Conservation (phyloP, 1,140 invertebrate species). For the Meteorus sp. region DNA sequence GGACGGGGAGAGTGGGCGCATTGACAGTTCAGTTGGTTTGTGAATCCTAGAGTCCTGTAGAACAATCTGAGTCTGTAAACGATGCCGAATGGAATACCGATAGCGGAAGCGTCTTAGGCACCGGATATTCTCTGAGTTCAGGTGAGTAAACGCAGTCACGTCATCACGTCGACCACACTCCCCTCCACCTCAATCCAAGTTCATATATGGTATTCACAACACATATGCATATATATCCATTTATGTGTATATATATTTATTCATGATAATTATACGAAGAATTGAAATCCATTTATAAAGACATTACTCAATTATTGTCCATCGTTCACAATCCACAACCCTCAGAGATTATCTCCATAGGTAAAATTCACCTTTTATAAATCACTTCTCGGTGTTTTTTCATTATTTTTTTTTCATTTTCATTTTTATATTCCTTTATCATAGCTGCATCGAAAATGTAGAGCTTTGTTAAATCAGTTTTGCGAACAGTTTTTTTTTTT, state of each 20-base stretch:
- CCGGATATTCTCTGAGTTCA: conserved; percentile 54
- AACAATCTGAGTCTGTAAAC: conserved; percentile 54
- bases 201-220: too few species aligned
- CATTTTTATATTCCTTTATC: neutral
- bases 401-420: neutral
- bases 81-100: conserved; percentile 53
- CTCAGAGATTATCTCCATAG: conserved; percentile 10
- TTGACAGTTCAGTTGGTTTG: conserved; percentile 52
- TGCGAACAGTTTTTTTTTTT: conserved; percentile 43
- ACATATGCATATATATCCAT: too few species aligned
- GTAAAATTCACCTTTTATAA: conserved; percentile 10
- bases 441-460: neutral
- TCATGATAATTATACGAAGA: too few species aligned
- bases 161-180: conserved; percentile 38
- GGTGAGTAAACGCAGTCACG: conserved; percentile 54
- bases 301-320: neutral
- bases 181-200: conserved; percentile 28
- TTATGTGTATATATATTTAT: too few species aligned
- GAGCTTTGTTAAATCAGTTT: conserved; percentile 26
- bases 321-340: conserved; percentile 7
- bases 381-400: conserved; percentile 24
- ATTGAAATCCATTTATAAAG: too few species aligned
- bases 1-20: conserved; percentile 46
- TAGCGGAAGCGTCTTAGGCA: conserved; percentile 50
- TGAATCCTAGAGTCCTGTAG: conserved; percentile 54